These are phyloP conservation scores for Sebastes trivittatus DNA, from an alignment of 2,797 vertebrate genomes.

Conservation along the genomic window DNA sequence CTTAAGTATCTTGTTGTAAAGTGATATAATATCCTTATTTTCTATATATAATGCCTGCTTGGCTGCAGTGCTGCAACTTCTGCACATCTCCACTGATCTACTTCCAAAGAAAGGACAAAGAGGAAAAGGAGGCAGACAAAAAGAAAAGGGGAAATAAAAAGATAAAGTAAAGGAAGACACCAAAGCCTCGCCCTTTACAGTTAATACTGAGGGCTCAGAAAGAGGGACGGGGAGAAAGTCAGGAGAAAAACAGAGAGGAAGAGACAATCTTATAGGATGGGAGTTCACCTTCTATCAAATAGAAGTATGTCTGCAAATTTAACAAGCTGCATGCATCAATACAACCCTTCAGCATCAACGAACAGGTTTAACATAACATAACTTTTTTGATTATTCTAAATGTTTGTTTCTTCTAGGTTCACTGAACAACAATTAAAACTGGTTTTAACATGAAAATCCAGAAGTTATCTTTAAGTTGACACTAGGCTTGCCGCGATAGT, in stretches of 20 bases:
- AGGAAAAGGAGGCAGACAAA: conserved; percentile 2
- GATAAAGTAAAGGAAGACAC: conserved; percentile 47
- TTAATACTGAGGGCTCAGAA: conserved; percentile 61
- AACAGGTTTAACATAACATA: background rate
- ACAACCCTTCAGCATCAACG: background rate
- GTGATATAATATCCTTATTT: no score
- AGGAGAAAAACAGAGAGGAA: conserved; percentile 4
- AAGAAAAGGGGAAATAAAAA: conserved; percentile 19
- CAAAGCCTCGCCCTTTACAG: conserved; percentile 54
- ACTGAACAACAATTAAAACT: background rate
- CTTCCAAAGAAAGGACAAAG: background rate
- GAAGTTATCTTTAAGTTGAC: no score
- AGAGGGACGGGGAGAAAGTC: conserved; percentile 35
- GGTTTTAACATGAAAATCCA: no score
- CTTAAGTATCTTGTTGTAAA: background rate
- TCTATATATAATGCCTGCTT: background rate
- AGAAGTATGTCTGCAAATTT: background rate
- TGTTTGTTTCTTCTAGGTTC: background rate
- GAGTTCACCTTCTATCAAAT: background rate
- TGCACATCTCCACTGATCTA: background rate
- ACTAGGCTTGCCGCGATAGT: no score
- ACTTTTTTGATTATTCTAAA: background rate
- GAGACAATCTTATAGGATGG: background rate
- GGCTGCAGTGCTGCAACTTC: conserved; percentile 6
- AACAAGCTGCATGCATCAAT: background rate